Conservation (phyloP, 2,113 vertebrate species). For the Catharus fuscescens region DNA sequence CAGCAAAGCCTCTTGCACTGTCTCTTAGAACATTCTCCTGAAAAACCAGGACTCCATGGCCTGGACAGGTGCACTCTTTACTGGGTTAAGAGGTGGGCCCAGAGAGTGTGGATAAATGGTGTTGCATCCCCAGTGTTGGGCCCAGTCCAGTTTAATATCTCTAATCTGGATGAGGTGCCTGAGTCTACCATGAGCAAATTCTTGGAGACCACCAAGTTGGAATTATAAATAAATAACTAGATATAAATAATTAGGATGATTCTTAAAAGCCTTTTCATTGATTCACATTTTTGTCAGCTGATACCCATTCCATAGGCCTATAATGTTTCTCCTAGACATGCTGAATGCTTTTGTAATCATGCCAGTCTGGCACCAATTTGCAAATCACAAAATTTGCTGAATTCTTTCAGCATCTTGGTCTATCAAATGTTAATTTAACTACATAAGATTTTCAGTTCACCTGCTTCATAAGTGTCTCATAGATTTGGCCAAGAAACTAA, state of each 20-base stretch:
- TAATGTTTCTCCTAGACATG: neutral
- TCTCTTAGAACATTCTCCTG: neutral
- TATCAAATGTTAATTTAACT: neutral
- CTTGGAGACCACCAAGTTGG: neutral
- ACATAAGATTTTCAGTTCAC: neutral
- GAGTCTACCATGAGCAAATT: neutral
- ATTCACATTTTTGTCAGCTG: neutral
- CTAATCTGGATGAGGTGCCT: neutral
- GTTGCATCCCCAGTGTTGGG: neutral
- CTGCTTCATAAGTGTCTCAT: neutral
- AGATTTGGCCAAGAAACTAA: neutral
- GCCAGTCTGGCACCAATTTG: rapidly evolving
- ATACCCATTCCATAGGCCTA: neutral
- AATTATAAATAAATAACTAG: no score
- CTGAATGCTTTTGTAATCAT: neutral
- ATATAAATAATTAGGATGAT: neutral
- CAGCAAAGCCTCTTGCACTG: neutral
- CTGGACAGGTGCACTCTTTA: neutral
- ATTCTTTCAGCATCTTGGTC: neutral
- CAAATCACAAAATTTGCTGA: neutral
- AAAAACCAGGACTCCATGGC: neutral
- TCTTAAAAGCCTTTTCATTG: neutral
- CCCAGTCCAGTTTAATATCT: neutral
- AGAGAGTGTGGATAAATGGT: neutral
- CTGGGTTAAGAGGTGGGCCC: neutral